A percentile compares a stretch with the other conserved stretches of the same genome.
These are phyloP conservation scores for Pelagia noctiluca DNA, from an alignment of 30 jellyfish, hydroid and myxozoan species.

Conservation along the genomic window DNA sequence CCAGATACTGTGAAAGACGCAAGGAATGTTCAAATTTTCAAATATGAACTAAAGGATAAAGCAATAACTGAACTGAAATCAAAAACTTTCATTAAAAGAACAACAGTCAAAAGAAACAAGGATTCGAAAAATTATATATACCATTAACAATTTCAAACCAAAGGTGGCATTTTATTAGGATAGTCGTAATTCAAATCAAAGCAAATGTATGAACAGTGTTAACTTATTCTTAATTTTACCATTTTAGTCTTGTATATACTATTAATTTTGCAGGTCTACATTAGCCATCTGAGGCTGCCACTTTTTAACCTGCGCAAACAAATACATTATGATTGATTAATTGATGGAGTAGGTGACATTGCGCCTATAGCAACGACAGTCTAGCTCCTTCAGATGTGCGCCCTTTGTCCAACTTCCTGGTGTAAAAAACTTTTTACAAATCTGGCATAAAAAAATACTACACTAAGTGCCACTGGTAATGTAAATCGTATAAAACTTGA, in stretches of 20 bases:
- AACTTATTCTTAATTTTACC: conserved; percentile 41
- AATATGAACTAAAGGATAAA: conserved; percentile 22
- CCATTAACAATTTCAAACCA: conserved; percentile 8
- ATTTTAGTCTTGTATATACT: conserved; percentile 4
- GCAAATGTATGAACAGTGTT: conserved; percentile 46
- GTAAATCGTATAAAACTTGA: no score
- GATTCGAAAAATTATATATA: conserved; percentile 19
- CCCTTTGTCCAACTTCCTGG: no score
- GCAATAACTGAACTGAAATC: conserved; percentile 31
- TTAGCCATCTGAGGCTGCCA: conserved; percentile 47
- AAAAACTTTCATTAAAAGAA: conserved; percentile 27
- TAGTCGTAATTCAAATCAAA: conserved; percentile 13
- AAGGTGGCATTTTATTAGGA: conserved; percentile 11
- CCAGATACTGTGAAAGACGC: conserved; percentile 48
- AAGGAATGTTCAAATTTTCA: conserved; percentile 23
- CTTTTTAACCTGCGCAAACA: conserved; percentile 35
- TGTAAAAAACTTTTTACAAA: no score
- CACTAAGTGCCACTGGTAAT: no score
- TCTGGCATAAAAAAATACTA: no score
- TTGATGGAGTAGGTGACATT: no score
- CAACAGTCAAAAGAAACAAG: conserved; percentile 21
- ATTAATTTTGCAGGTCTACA: conserved; percentile 34
- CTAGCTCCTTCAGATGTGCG: no score
- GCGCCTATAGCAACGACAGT: no score
- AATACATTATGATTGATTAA: conserved; percentile 27